Conservation (phyloP, 2,797 vertebrate species). For the Channallabes apus region DNA sequence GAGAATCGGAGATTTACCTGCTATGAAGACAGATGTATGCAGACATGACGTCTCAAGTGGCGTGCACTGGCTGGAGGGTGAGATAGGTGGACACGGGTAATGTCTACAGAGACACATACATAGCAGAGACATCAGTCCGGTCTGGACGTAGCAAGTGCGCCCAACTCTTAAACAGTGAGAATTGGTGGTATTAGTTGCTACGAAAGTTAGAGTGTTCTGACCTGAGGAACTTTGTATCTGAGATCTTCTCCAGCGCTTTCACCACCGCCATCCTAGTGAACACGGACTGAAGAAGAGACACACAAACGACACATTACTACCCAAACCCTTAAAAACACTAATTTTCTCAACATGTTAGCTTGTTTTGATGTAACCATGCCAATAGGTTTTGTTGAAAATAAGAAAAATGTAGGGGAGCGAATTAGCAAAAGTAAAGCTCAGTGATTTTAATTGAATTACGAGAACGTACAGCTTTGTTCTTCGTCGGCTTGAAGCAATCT, state of each 20-base stretch:
- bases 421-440: background rate
- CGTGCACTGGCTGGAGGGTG: slow-evolving; percentile 71
- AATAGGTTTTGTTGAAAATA: background rate
- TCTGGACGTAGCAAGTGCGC: background rate
- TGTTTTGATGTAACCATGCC: background rate
- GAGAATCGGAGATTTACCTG: slow-evolving; percentile 73
- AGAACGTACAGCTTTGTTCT: slow-evolving; percentile 88
- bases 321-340: background rate
- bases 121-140: background rate
- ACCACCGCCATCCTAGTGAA: slow-evolving; percentile 97
- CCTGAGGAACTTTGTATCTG: slow-evolving; percentile 84
- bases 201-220: slow-evolving; percentile 58
- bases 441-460: no score
- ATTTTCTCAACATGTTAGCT: background rate
- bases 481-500: slow-evolving; percentile 90
- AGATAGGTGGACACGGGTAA: slow-evolving; percentile 81
- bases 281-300: slow-evolving; percentile 79
- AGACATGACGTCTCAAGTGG: slow-evolving; percentile 84
- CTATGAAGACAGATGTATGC: slow-evolving; percentile 87
- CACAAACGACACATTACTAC: background rate
- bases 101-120: slow-evolving; percentile 67
- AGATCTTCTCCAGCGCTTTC: slow-evolving; percentile 93
- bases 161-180: background rate
- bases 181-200: background rate
- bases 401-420: background rate